A percentile compares a stretch with the other conserved stretches of the same genome.
Conservation (phyloP, 2,888 invertebrate genomes). For the Capitulum mitella region DNA sequence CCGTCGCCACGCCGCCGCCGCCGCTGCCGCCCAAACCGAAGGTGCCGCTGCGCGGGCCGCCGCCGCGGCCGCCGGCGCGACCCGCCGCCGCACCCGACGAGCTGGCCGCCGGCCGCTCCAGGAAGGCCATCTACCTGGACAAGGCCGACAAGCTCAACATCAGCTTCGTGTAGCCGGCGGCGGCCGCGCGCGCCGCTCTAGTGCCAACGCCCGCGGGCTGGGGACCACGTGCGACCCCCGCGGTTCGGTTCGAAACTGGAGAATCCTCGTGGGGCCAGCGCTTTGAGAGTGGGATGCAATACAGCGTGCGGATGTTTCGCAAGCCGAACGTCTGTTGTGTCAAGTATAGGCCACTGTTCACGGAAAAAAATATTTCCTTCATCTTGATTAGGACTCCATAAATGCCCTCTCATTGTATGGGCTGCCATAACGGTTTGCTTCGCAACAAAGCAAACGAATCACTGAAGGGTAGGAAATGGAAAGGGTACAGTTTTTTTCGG, state of each 20-base stretch:
- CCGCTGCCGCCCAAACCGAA: not conserved
- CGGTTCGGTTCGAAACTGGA: not conserved
- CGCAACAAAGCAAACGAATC: no score
- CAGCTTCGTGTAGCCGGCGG: constrained; percentile 18
- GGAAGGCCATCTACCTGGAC: constrained; percentile 17
- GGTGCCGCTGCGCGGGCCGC: not conserved
- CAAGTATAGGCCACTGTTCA: no score
- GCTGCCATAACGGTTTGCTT: no score
- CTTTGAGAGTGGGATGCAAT: no score
- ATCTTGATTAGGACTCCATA: not conserved
- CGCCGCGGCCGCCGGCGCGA: constrained; percentile 18
- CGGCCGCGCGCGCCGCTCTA: not conserved
- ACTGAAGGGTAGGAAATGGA: not conserved
- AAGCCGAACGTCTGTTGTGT: no score
- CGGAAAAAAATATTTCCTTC: not conserved
- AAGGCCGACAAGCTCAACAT: constrained; percentile 15
- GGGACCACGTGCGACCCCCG: not conserved
- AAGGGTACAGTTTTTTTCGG: not conserved
- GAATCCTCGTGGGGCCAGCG: not conserved
- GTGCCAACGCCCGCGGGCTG: not conserved
- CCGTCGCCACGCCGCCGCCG: constrained; percentile 1
- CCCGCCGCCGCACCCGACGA: not conserved
- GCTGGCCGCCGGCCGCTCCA: constrained; percentile 3
- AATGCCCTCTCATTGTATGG: no score
- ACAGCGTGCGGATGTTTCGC: no score